These are phyloP conservation scores for Syritta pipiens DNA, from an alignment of 2,888 invertebrate genomes.

Conservation along the genomic window DNA sequence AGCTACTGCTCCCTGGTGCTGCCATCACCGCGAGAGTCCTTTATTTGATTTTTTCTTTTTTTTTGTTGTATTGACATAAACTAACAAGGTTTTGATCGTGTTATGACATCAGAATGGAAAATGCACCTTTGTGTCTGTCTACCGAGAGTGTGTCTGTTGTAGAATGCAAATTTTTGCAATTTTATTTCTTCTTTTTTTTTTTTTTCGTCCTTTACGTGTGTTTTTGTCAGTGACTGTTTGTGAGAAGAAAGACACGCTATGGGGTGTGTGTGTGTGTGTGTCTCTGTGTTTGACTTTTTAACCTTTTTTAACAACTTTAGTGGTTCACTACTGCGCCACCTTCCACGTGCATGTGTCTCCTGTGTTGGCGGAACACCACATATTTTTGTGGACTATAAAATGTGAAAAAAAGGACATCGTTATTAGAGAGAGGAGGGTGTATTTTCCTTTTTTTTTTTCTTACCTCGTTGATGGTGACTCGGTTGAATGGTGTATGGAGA, in stretches of 20 bases:
- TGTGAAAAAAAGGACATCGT: conserved; percentile 9
- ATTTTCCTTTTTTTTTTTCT: neutral
- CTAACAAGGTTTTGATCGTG: conserved; percentile 58
- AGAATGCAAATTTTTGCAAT: conserved; percentile 44
- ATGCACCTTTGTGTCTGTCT: neutral
- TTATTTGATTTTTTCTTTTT: neutral
- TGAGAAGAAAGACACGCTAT: conserved; percentile 31
- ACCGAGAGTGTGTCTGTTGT: neutral
- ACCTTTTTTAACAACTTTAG: conserved; percentile 25
- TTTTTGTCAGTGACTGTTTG: conserved; percentile 7
- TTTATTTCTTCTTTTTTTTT: conserved; percentile 35
- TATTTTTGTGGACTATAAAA: neutral
- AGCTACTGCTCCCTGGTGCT: conserved; percentile 8
- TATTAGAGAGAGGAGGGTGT: neutral
- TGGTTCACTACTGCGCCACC: too few relatives aligned
- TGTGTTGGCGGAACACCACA: conserved; percentile 20
- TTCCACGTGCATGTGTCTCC: too few relatives aligned
- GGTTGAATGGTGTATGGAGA: neutral
- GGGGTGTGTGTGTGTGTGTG: too few relatives aligned
- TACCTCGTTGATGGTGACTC: conserved; percentile 1
- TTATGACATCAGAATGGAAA: conserved; percentile 1
- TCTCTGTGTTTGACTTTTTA: conserved; percentile 34
- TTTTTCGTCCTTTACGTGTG: conserved; percentile 2
- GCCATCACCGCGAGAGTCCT: conserved; percentile 21
- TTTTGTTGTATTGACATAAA: conserved; percentile 42